Base-by-base conservation (phyloP, 2,113 vertebrate species). In the Passer montanus region DNA sequence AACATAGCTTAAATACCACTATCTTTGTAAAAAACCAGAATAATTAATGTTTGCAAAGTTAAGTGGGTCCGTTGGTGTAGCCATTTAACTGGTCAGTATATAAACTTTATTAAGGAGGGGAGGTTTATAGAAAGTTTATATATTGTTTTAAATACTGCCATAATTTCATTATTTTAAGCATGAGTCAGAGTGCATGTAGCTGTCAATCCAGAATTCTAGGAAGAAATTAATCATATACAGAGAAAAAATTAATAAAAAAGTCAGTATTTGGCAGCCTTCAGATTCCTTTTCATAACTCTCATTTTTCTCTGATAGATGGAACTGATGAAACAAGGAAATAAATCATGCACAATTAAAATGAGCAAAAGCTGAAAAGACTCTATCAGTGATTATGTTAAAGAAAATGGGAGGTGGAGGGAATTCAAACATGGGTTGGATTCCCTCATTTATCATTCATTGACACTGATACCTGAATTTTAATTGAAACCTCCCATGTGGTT, bases 121-220 rank as follows among this genome's bases (percentile, higher is more conserved):
- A 91, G n/a, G 52, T 84, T 11, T 41, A 93, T 96, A 90, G 77
- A 92, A 92, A 95, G 55, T 95, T 86, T 95, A 81, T 96, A 91
- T 91, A 94, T 91, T 97, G 78, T 97, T 95, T 97, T 97, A 96
- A 97, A 97, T 93, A 90, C 14, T 96, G 68, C n/a, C 85, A 97
- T 93, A 5, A 95, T 92, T 96, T 93, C 84, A 95, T 95, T 97
- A 97, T 96, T 98, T 98, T 87, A 97, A 96, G 94, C 56, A 90
- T 60, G 70, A 97, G 70, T 91, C 69, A 92, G 72, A 94, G 73
- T 94, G 66, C 68, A 86, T 97, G 95, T 95, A 97, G 77, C 59
- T 97, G 94, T 94, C 60, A 84, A 50, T 90, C 84, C n/a, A 87
- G 62, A 43, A n/a, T 80, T 94, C 75, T 81, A 10, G 21, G 49